Evolutionary conservation across 1,140 invertebrate genomes (phyloP).

Genomic region (Hormaphis cornu): DNA sequence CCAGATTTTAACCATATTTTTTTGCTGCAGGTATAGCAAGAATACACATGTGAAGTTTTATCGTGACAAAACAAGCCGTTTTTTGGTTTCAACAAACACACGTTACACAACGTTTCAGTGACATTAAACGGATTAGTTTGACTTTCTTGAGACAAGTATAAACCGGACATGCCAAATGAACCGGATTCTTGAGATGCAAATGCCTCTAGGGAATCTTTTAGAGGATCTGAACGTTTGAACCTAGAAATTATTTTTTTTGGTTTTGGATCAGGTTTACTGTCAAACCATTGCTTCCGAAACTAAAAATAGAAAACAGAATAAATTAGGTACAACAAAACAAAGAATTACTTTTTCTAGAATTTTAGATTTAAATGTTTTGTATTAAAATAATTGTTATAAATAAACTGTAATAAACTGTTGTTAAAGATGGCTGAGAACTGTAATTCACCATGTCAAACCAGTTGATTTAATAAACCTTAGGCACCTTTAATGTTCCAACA

Average conservation of each 20-base stretch:
- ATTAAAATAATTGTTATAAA: no score
- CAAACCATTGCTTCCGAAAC: neutral
- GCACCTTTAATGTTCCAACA: no score
- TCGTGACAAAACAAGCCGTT: constrained; percentile 57
- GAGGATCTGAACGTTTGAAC: neutral
- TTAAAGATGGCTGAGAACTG: no score
- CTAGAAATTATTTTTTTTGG: no score
- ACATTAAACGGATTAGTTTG: neutral
- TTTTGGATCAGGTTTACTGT: neutral
- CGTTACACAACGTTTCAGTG: constrained; percentile 44
- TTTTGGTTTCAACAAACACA: constrained; percentile 51
- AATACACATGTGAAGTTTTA: constrained; percentile 53
- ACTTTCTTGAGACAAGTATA: neutral
- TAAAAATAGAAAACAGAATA: neutral
- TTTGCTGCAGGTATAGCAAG: constrained; percentile 57
- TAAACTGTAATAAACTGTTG: no score
- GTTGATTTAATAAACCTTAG: no score
- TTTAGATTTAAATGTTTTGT: no score
- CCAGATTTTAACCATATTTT: constrained; percentile 52
- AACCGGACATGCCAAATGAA: constrained; percentile 1
- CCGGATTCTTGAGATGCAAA: neutral
- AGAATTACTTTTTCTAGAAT: no score
- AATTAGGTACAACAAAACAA: neutral
- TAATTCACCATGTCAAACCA: no score
- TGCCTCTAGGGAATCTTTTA: neutral